A percentile compares a stretch with the other conserved stretches of the same genome.
These are phyloP conservation scores for Poeciliopsis prolifica DNA, from an alignment of 2,113 vertebrate genomes.

Conservation along the genomic window DNA sequence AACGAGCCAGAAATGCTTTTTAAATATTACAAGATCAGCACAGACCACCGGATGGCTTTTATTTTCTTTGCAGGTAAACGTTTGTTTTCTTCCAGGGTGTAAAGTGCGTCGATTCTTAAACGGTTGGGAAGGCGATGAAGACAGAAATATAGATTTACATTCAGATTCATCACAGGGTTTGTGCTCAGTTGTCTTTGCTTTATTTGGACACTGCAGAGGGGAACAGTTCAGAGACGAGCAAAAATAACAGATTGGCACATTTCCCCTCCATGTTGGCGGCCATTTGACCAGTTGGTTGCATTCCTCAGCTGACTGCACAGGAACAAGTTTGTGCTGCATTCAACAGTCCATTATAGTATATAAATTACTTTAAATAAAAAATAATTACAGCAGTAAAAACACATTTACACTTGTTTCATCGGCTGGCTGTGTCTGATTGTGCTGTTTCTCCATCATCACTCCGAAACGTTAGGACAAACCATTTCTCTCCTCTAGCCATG, in stretches of 20 bases:
- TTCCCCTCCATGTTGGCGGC: neutral
- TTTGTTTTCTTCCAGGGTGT: conserved; percentile 53
- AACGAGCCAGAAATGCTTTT: neutral
- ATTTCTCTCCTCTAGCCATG: neutral
- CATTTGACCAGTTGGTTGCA: conserved; percentile 10
- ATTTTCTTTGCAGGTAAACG: conserved; percentile 71
- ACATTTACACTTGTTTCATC: conserved; percentile 69
- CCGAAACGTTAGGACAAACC: conserved; percentile 27
- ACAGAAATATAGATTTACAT: conserved; percentile 57
- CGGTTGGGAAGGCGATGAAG: conserved; percentile 12
- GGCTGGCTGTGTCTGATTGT: conserved; percentile 69
- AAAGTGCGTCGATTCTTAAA: conserved; percentile 75
- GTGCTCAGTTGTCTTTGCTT: conserved; percentile 50
- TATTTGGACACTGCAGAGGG: conserved; percentile 31
- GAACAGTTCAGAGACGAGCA: conserved; percentile 17
- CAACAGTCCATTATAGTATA: conserved; percentile 72
- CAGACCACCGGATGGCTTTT: conserved; percentile 49
- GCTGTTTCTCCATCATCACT: conserved; percentile 38
- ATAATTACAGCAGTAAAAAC: conserved; percentile 79
- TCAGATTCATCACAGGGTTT: conserved; percentile 58
- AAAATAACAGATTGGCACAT: conserved; percentile 46
- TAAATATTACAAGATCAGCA: neutral
- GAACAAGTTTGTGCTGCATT: conserved; percentile 66
- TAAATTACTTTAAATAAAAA: conserved; percentile 85
- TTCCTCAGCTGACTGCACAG: conserved; percentile 15